phyloP scores from a whole-genome alignment of 2,797 vertebrate genomes.

The Neosilurus mollespiculum region DNA sequence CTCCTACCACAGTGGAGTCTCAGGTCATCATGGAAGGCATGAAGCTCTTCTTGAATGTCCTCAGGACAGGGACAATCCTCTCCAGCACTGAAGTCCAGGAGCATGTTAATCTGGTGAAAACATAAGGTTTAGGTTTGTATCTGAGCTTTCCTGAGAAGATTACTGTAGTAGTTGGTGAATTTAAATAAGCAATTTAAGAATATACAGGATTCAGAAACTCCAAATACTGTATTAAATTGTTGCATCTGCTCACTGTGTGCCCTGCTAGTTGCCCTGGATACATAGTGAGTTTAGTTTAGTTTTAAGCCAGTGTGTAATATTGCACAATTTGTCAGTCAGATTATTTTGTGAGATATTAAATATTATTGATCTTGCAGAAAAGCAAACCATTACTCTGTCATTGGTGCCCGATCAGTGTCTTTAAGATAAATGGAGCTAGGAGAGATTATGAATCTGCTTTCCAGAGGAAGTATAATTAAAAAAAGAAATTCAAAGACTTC shows the following conservation, averaged over 20 bases:
- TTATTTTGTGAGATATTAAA: not conserved
- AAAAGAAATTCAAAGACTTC: constrained; percentile 27
- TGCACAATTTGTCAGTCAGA: not conserved
- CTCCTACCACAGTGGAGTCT: constrained; percentile 88
- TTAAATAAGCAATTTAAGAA: constrained; percentile 18
- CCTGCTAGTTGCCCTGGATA: not conserved
- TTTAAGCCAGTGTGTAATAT: not conserved
- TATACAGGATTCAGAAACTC: not conserved
- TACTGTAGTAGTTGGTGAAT: not conserved
- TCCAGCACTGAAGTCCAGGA: constrained; percentile 91
- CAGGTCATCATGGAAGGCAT: constrained; percentile 90
- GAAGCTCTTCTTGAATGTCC: constrained; percentile 90
- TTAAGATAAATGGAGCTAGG: constrained; percentile 16
- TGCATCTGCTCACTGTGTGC: not conserved
- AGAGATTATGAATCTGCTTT: constrained; percentile 31
- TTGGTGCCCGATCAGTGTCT: not conserved
- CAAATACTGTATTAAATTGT: not conserved
- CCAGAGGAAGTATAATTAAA: constrained; percentile 26
- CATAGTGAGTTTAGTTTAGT: not conserved
- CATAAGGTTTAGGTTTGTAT: not conserved
- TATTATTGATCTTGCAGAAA: constrained; percentile 3
- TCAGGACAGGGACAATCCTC: constrained; percentile 95
- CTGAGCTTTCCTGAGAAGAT: not conserved
- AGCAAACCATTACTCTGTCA: constrained; percentile 10
- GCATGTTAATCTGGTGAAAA: constrained; percentile 89